A percentile compares a stretch with the other conserved stretches of the same genome.
These are phyloP conservation scores for Magallana nippona DNA, from an alignment of 2,888 invertebrate species.

Conservation along the genomic window DNA sequence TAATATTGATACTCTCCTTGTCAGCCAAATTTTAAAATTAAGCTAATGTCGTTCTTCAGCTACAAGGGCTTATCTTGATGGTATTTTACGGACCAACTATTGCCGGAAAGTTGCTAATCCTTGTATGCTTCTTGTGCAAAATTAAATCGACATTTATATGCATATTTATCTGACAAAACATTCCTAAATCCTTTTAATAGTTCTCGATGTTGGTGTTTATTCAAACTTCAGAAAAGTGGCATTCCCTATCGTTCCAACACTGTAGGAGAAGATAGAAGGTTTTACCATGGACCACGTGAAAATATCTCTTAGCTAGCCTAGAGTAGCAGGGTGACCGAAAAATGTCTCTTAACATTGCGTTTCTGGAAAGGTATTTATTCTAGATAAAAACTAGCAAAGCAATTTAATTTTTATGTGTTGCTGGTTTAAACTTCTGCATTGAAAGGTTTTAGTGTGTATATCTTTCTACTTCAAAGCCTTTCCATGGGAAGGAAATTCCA, in stretches of 20 bases:
- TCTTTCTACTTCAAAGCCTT: slow-evolving; percentile 13
- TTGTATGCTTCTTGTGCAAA: slow-evolving; percentile 25
- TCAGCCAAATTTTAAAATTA: background rate
- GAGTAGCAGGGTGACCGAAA: slow-evolving; percentile 22
- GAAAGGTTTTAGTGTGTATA: slow-evolving; percentile 22
- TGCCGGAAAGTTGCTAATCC: slow-evolving; percentile 14
- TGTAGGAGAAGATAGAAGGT: background rate
- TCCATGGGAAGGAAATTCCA: slow-evolving; percentile 15
- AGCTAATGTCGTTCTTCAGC: background rate
- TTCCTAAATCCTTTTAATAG: slow-evolving; percentile 32
- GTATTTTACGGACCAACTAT: slow-evolving; percentile 8
- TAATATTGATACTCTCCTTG: too few relatives aligned
- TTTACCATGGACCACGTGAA: slow-evolving; percentile 27
- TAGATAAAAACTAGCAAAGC: slow-evolving; percentile 26
- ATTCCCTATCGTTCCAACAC: background rate
- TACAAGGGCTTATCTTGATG: background rate
- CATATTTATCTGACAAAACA: slow-evolving; percentile 35
- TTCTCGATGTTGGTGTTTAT: slow-evolving; percentile 24
- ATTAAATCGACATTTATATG: slow-evolving; percentile 33
- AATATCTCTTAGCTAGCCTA: background rate
- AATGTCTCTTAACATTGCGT: slow-evolving; percentile 15
- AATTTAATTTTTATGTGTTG: slow-evolving; percentile 29
- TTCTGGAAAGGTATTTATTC: slow-evolving; percentile 25
- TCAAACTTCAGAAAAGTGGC: slow-evolving; percentile 9
- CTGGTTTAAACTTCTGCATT: slow-evolving; percentile 27